A percentile compares a stretch with the other conserved stretches of the same genome.
phyloP scores from a whole-genome alignment of 2,888 invertebrate genomes.

The Muscina levida region DNA sequence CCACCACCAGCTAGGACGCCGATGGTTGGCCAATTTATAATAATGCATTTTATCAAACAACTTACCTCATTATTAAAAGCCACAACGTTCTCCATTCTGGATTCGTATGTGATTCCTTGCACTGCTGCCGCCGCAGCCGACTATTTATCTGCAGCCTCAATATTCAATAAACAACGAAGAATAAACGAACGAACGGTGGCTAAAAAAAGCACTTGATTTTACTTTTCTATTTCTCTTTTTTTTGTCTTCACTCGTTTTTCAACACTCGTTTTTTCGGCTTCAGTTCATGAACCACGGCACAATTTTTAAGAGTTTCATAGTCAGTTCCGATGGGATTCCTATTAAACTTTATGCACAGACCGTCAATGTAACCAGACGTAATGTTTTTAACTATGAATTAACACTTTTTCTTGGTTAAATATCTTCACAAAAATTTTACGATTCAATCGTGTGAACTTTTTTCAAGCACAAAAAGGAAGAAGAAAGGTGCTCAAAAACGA shows the following conservation, averaged over 20 bases:
- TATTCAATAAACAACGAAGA: slow-evolving; percentile 22
- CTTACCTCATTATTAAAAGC: slow-evolving; percentile 80
- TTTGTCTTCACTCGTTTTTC: slow-evolving; percentile 11
- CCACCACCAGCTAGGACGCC: too few species aligned
- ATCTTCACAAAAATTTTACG: slow-evolving; percentile 54
- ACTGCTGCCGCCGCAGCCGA: slow-evolving; percentile 27
- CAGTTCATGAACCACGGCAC: slow-evolving; percentile 34
- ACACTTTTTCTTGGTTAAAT: slow-evolving; percentile 47
- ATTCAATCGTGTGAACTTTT: slow-evolving; percentile 66
- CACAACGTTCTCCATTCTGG: slow-evolving; percentile 78
- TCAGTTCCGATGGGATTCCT: slow-evolving; percentile 36
- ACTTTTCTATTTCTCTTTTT: slow-evolving; percentile 36
- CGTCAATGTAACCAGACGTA: background rate
- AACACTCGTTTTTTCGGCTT: slow-evolving; percentile 31
- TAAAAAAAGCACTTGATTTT: slow-evolving; percentile 31
- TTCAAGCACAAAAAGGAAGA: slow-evolving; percentile 58
- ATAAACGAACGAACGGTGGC: background rate
- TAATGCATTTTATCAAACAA: background rate
- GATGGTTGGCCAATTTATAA: too few species aligned
- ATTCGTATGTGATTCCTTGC: slow-evolving; percentile 17
- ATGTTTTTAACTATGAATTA: slow-evolving; percentile 28
- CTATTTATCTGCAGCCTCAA: slow-evolving; percentile 48
- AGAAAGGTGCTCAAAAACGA: too few species aligned
- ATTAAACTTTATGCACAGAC: slow-evolving; percentile 27
- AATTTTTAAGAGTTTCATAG: slow-evolving; percentile 41